A percentile compares a stretch with the other conserved stretches of the same genome.
phyloP scores from a whole-genome alignment of 2,797 vertebrate species.

The Okamejei kenojei region DNA sequence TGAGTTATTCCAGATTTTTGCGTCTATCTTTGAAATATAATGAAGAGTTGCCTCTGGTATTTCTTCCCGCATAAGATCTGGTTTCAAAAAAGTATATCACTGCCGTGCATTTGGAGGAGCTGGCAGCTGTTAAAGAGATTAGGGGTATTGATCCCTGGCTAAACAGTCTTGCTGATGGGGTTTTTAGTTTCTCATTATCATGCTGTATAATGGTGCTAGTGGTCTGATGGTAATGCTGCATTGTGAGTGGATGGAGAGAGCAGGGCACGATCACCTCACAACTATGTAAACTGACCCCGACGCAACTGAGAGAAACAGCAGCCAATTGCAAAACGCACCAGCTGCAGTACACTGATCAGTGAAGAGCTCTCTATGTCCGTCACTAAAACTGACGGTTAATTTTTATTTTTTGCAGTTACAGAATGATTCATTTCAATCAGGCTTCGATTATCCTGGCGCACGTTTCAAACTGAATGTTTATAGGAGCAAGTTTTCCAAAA shows the following conservation, averaged over 20 bases:
- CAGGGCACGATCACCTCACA: conserved; percentile 53
- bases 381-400: neutral
- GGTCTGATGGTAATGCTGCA: conserved; percentile 55
- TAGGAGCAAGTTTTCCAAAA: neutral
- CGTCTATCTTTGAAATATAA: no score
- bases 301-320: neutral
- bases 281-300: conserved; percentile 23
- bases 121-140: conserved; percentile 29
- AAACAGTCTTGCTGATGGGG: neutral
- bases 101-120: neutral
- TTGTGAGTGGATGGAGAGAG: conserved; percentile 63
- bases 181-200: conserved; percentile 36
- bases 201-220: conserved; percentile 38
- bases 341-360: neutral
- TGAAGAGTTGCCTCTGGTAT: no score
- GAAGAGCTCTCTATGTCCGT: no score
- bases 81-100: neutral
- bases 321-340: conserved; percentile 4
- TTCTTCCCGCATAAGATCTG: neutral
- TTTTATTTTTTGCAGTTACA: neutral
- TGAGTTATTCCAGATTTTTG: no score
- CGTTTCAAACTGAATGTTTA: neutral
- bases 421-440: neutral
- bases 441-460: neutral
- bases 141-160: conserved; percentile 18